phyloP scores from a whole-genome alignment of 1,140 invertebrate genomes.

The Sinella curviseta region DNA sequence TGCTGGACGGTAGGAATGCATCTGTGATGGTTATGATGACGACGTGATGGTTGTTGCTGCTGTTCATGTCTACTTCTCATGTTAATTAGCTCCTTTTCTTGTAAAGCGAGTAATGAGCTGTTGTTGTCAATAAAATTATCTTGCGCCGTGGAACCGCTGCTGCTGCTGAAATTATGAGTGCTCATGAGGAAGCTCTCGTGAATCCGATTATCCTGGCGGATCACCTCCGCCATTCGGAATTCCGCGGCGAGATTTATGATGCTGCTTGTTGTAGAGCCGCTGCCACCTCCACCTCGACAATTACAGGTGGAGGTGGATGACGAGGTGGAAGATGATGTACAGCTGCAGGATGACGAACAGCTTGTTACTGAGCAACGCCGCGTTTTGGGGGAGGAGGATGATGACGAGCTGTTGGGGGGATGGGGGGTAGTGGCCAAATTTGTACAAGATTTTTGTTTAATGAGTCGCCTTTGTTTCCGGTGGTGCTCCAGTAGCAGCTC shows the following conservation, averaged over 20 bases:
- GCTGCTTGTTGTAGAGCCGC: neutral
- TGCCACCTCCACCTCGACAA: neutral
- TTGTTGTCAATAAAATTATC: neutral
- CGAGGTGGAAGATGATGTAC: neutral
- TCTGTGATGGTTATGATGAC: too few relatives aligned
- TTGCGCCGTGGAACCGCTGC: neutral
- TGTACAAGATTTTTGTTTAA: neutral
- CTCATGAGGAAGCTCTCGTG: slow-evolving; percentile 11
- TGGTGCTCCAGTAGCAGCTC: neutral
- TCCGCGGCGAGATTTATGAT: neutral
- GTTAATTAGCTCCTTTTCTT: neutral
- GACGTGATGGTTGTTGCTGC: too few relatives aligned
- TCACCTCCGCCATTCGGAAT: slow-evolving; percentile 16
- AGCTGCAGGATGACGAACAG: neutral
- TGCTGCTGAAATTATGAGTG: slow-evolving; percentile 7
- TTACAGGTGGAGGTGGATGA: neutral
- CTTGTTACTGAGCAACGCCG: neutral
- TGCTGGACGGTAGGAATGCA: slow-evolving; percentile 3
- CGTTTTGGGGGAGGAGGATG: neutral
- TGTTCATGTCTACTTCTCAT: neutral
- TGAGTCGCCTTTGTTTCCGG: neutral
- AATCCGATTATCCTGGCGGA: neutral
- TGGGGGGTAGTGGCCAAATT: neutral
- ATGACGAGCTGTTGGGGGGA: too few relatives aligned
- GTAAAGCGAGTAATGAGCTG: neutral